Conservation (phyloP, 2,888 invertebrate species). For the Ormia ochracea region DNA sequence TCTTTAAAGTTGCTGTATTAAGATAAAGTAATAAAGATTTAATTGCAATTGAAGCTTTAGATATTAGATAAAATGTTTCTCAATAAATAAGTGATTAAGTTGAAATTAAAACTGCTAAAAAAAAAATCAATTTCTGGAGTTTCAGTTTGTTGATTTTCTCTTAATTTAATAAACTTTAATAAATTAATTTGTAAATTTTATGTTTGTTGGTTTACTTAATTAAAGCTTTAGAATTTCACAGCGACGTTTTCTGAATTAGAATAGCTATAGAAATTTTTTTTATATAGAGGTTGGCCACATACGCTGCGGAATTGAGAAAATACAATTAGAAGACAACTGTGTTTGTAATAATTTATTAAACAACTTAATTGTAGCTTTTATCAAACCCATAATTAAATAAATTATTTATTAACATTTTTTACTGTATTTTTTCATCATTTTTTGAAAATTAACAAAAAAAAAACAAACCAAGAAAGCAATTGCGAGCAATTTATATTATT, state of each 20-base stretch:
- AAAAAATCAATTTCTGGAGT: background rate
- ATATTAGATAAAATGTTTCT: background rate
- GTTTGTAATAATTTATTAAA: conserved; percentile 53
- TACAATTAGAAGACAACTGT: too few species aligned
- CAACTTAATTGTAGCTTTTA: conserved; percentile 56
- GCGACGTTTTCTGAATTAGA: background rate
- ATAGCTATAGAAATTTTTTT: background rate
- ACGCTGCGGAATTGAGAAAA: too few species aligned
- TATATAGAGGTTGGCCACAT: conserved; percentile 29
- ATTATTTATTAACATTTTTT: conserved; percentile 46
- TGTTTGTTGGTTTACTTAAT: background rate
- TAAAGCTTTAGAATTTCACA: conserved; percentile 16
- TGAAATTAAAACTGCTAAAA: background rate
- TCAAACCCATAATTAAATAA: conserved; percentile 56
- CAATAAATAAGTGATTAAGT: background rate
- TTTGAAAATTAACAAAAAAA: background rate
- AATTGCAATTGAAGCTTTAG: background rate
- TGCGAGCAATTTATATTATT: background rate
- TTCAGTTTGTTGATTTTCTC: too few species aligned
- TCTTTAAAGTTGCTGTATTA: background rate
- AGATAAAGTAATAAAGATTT: background rate
- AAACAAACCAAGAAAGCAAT: background rate
- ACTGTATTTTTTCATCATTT: background rate
- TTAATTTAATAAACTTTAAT: too few species aligned
- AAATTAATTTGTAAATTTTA: too few species aligned